These are phyloP conservation scores for Ctenosaura bakeri DNA, from an alignment of 2,797 vertebrate genomes.

Conservation along the genomic window DNA sequence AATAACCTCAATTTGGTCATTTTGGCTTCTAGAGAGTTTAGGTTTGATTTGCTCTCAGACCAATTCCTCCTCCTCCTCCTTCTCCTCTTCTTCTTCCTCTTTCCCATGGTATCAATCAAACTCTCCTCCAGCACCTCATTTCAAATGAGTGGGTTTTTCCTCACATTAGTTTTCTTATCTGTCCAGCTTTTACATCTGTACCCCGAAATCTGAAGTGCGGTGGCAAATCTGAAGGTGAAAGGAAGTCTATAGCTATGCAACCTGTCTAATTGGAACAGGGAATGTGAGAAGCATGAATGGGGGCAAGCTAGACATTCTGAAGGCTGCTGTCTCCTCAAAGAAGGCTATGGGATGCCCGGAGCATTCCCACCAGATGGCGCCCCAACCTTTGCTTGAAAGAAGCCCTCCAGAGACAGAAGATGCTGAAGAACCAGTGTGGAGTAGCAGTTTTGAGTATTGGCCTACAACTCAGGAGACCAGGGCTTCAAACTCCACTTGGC, in stretches of 20 bases:
- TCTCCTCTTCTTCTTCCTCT: too few species aligned
- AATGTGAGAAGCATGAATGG: neutral
- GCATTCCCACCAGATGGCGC: neutral
- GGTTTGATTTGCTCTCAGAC: too few species aligned
- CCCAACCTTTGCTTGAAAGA: neutral
- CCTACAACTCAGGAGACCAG: neutral
- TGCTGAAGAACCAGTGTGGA: too few species aligned
- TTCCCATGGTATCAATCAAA: too few species aligned
- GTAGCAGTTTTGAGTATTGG: too few species aligned
- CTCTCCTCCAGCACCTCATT: neutral
- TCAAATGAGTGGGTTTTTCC: neutral
- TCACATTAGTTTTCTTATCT: neutral
- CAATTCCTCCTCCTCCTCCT: too few species aligned
- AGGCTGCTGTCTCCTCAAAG: neutral
- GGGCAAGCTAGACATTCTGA: neutral
- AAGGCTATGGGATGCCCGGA: neutral
- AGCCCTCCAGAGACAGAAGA: neutral
- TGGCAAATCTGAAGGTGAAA: neutral
- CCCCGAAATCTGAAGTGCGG: too few species aligned
- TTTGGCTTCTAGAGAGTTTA: too few species aligned
- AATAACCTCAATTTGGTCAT: too few species aligned
- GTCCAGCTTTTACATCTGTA: neutral
- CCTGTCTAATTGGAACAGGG: neutral
- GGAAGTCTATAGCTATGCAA: neutral
- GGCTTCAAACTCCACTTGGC: neutral